Evolutionary conservation across 2,888 invertebrate genomes (phyloP).

Genomic region (Drosophila robusta): DNA sequence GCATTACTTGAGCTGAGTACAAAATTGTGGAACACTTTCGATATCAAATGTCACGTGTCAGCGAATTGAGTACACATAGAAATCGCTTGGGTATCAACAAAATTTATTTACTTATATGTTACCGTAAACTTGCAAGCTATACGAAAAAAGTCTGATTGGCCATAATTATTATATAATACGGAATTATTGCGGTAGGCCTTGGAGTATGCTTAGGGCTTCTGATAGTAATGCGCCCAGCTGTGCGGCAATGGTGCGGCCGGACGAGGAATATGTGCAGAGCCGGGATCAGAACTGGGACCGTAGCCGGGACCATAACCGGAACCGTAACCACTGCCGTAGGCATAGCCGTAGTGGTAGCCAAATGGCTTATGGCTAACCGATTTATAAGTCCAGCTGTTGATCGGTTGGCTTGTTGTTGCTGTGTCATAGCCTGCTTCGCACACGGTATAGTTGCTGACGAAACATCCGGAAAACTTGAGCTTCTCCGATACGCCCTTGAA

Average conservation of each 20-base stretch:
- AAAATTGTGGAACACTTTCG: neutral
- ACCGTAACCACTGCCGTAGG: neutral
- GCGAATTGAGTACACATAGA: neutral
- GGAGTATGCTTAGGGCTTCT: neutral
- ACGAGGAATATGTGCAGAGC: neutral
- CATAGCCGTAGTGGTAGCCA: constrained; percentile 13
- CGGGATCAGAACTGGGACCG: neutral
- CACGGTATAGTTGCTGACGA: constrained; percentile 6
- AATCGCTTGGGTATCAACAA: neutral
- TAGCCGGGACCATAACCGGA: neutral
- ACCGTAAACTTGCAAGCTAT: neutral
- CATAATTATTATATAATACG: neutral
- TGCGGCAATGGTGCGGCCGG: neutral
- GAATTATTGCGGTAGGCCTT: constrained; percentile 4
- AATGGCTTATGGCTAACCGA: constrained; percentile 6
- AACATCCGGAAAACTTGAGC: constrained; percentile 27
- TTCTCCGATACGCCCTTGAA: constrained; percentile 16
- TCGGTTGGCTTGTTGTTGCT: neutral
- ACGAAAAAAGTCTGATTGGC: constrained; percentile 1
- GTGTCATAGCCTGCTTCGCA: neutral
- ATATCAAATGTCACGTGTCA: constrained; percentile 7
- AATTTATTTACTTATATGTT: neutral
- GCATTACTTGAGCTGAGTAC: neutral
- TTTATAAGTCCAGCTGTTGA: neutral
- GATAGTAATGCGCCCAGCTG: constrained; percentile 14